Base-by-base conservation (phyloP, 2,888 invertebrate genomes). In the Loripinus fragilis region DNA sequence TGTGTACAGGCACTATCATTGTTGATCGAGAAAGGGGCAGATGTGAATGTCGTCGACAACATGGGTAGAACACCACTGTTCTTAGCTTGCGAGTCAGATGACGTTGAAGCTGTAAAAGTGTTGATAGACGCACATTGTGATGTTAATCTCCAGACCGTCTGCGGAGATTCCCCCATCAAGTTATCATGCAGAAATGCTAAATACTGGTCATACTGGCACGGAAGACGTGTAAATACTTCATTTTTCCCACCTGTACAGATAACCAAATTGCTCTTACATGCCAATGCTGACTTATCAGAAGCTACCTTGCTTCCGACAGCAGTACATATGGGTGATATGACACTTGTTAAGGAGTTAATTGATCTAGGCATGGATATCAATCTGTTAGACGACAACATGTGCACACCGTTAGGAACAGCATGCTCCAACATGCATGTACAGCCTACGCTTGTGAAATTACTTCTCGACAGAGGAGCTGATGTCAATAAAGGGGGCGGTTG, bases 361-460 rank as follows among this genome's bases (percentile, higher is more conserved):
- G 85, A 87, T 35, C 80, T 89, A 17, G 90, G 90, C 3, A 91
- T 91, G 91, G 89, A 91, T 76, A 88, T 91, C 3, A 91, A 91
- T 73, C 88, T 89, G 88, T 76, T 90, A 71, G 91, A 91, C 79
- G 89, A 91, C 74, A 90, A 89, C 72, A 85, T 89, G 83, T 87
- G 91, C 45, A 87, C 89, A 3, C 90, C 91, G 10, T 82, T 91
- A 10, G 91, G 91, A 3, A 88, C 87, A 68, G 90, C 90, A 0
- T 91, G 90, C 71, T 88, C 89, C 0, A 81, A 87, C 0, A 85
- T 85, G 28, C 86, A 83, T 64, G 89, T 90, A n/a, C 81, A 87
- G 45, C 76, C 85, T 23, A 80, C 81, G 15, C 83, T 90, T 35
- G 90, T 91, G 7, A 85, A 86, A 35, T 80, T 91, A 38, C 81